Evolutionary conservation across 1,140 invertebrate species (phyloP), one percentile per base, ranked within the genome.

Genomic region (Bursaphelenchus mucronatus): DNA sequence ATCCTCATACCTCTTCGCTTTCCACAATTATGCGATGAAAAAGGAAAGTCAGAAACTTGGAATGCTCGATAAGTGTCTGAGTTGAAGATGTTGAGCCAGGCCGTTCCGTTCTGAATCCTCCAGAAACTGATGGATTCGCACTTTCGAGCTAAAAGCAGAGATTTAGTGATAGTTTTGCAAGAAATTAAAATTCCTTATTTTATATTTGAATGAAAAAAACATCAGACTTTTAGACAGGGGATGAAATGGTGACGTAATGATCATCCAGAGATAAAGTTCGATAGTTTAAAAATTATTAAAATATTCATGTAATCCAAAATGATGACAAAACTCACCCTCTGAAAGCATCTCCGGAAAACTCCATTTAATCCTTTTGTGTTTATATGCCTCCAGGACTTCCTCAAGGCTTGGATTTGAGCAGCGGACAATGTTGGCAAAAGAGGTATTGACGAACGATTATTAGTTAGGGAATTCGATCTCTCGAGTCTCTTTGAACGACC

Each of bases 281-380:
- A 30, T 5, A 5, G 30, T 1, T 30, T 30, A 5, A 30, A 30
- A 30, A 30, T 1, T 30, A 30, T 1, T 30, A 3, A 30, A 30
- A 30, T 30, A 30, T 30, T 30, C 30, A 30, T 30, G 30, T 1
- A 30, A 30, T 30, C 30, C 30, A 30, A 30, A 30, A 30, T 30
- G 30, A 30, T 30, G 30, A 30, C 30, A 30, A 30, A 19, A 63
- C 61, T 61, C 30, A 73, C 72, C 55, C 71, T 59, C 47, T 65
- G 44, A 58, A 74, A 71, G 17, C 61, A 75, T 11, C 69, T 49
- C 21, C 64, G 47, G 45, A 71, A 50, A 6, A 71, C 68, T 45
- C 58, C 59, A 13, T 45, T 46, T 17, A 71, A 55, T n/a, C 69
- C 69, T 54, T 74, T 74, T 8, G 70, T 74, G 67, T 73, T 61